phyloP scores from a whole-genome alignment of 2,888 invertebrate species.

The Drosophila merina region DNA sequence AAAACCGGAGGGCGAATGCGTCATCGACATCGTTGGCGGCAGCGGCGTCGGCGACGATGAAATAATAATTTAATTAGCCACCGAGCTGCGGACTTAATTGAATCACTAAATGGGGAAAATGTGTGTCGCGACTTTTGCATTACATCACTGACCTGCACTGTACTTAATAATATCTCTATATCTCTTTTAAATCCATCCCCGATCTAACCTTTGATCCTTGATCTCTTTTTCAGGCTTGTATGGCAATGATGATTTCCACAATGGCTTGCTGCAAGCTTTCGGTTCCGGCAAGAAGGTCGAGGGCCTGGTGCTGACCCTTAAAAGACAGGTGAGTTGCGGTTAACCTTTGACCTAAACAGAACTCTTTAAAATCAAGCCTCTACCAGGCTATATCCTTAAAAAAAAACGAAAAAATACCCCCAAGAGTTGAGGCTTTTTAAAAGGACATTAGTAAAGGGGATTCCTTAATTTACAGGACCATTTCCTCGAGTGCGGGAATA shows the following conservation, averaged over 20 bases:
- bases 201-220: background rate
- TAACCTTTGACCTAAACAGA: no score
- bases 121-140: conserved; percentile 18
- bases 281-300: conserved; percentile 93
- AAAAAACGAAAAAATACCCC: no score
- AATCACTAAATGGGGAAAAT: conserved; percentile 52
- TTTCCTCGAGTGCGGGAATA: background rate
- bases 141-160: conserved; percentile 35
- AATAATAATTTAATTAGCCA: conserved; percentile 69
- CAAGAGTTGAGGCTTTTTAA: conserved; percentile 85
- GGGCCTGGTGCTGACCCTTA: conserved; percentile 90
- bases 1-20: conserved; percentile 10
- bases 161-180: background rate
- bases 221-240: conserved; percentile 86
- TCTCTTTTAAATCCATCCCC: conserved; percentile 6
- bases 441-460: conserved; percentile 1
- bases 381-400: background rate
- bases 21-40: conserved; percentile 28
- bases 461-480: background rate
- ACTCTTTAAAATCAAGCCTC: no score
- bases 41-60: conserved; percentile 16
- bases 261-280: conserved; percentile 92
- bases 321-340: conserved; percentile 88
- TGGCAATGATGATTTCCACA: conserved; percentile 97
- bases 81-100: conserved; percentile 56